These are phyloP conservation scores for Nyctibius bracteatus DNA, from an alignment of 2,113 vertebrate genomes.

Conservation along the genomic window DNA sequence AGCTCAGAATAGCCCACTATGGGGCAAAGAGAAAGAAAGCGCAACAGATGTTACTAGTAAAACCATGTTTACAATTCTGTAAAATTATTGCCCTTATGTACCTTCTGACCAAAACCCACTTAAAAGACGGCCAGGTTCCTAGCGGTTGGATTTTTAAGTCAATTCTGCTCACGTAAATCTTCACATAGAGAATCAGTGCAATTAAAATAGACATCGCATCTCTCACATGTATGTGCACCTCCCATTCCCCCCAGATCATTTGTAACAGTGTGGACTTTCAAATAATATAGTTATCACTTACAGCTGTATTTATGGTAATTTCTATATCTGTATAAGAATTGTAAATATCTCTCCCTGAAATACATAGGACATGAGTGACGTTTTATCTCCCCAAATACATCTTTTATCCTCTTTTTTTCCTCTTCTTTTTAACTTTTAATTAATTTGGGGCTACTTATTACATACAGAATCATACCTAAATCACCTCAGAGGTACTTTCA, in stretches of 20 bases:
- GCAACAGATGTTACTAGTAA: slow-evolving; percentile 86
- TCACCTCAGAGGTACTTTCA: not conserved
- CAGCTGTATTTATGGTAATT: not conserved
- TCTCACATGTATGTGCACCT: not conserved
- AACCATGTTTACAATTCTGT: slow-evolving; percentile 76
- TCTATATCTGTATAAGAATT: not conserved
- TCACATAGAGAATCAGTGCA: fast-evolving
- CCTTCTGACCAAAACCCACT: slow-evolving; percentile 32
- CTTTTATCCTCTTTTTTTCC: not conserved
- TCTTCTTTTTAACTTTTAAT: not conserved
- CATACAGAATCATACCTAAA: not conserved
- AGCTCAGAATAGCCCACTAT: slow-evolving; percentile 78
- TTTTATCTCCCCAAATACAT: not conserved
- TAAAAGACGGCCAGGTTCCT: not conserved
- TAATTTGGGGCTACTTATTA: not conserved
- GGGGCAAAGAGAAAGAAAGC: slow-evolving; percentile 75
- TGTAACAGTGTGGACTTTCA: not conserved
- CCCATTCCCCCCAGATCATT: not conserved
- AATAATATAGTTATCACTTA: not conserved
- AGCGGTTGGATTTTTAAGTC: not conserved
- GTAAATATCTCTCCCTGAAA: not conserved
- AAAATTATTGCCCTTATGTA: slow-evolving; percentile 52
- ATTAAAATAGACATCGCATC: not conserved
- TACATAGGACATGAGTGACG: not conserved
- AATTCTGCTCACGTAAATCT: not conserved